A percentile compares a stretch with the other conserved stretches of the same genome.
Conservation (phyloP, 2,797 vertebrate species). For the Pangasius mekongensis region DNA sequence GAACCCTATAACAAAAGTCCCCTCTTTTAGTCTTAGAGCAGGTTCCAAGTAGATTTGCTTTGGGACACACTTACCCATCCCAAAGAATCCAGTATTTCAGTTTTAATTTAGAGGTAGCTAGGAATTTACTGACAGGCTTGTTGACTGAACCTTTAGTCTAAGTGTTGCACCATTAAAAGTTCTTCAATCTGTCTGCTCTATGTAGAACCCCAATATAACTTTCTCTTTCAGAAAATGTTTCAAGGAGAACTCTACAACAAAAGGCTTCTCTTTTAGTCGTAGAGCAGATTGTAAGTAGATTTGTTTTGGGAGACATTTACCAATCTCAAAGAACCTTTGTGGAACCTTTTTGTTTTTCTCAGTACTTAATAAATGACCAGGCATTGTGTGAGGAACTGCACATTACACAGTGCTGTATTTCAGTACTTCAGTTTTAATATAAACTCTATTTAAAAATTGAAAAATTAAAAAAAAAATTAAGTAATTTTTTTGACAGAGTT, state of each 20-base stretch:
- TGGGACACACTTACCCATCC: not conserved
- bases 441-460: not conserved
- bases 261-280: not conserved
- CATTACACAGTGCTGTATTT: not conserved
- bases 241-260: not conserved
- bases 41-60: not conserved
- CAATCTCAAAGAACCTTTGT: not conserved
- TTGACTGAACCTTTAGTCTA: not conserved
- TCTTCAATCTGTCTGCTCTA: not conserved
- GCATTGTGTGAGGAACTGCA: not conserved
- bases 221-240: not conserved
- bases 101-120: not conserved
- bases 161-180: not conserved
- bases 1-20: not conserved
- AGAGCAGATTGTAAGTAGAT: too few species aligned
- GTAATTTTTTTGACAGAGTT: not conserved
- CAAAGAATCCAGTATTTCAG: not conserved
- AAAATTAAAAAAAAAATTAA: too few species aligned
- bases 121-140: not conserved
- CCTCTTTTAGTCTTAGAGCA: not conserved
- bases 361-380: not conserved
- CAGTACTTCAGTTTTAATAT: not conserved
- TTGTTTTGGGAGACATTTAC: not conserved
- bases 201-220: not conserved
- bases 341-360: not conserved